Evolutionary conservation across 2,888 invertebrate genomes (phyloP), one percentile per base, ranked within the genome.

Genomic region (Steinernema scapterisci): DNA sequence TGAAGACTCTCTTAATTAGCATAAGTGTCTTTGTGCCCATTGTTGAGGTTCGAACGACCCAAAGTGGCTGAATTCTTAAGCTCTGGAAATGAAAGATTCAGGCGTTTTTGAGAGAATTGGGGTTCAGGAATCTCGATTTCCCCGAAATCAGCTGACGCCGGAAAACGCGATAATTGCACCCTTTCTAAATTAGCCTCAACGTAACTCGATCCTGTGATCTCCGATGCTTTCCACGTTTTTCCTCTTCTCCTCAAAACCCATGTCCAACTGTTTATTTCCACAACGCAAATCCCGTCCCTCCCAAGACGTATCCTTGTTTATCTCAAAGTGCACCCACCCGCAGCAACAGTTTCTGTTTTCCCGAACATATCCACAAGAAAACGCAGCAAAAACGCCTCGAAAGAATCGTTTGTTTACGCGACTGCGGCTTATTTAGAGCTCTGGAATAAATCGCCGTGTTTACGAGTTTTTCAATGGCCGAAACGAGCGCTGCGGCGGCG

Each of bases 1-100:
- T 21, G 52, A 52, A 23, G 63, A 63, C 11, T 63, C 63, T 63
- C 63, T 63, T 63, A 63, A 63, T 63, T 63, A 63, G 63, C 63
- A 63, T 63, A 63, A 63, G 63, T 27, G 63, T 31, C 63, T 25
- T 63, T 63, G 63, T 63, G 31, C 27, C 38, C 16, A 31, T 63
- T 63, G 63, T 63, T 25, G 11, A 27, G 54, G 25, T 25, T 38
- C 3, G 38, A 9, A 38, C 38, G 38, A 38, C 38, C 38, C 38
- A 38, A 38, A 38, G 38, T 38, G 38, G 38, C 5, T 3, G 38
- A 38, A 38, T 6, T 38, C 38, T 38, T 38, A 9, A 38, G 38
- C 38, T 38, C 9, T 38, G 38, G 9, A 38, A n/a, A n/a, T n/a
- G n/a, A n/a, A n/a, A n/a, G n/a, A n/a, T n/a, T 38, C 9, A 3